Conservation (phyloP, 1,140 invertebrate species). For the Zaprionus vittiger region DNA sequence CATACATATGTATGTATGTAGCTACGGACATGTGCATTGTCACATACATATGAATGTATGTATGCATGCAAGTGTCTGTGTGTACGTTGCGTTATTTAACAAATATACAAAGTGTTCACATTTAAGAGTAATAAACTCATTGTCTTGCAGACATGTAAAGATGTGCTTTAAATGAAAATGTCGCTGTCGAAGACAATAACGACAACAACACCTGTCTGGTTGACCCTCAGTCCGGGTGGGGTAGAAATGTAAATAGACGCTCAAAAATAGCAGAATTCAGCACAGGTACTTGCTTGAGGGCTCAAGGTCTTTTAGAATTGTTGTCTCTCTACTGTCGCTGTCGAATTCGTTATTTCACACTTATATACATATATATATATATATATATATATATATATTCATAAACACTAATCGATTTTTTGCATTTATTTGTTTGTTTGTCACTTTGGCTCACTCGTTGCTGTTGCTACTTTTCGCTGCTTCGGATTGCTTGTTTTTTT, state of each 20-base stretch:
- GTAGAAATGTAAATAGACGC: conserved; percentile 65
- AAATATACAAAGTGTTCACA: conserved; percentile 36
- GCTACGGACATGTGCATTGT: conserved; percentile 17
- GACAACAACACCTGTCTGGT: conserved; percentile 71
- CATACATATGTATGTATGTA: conserved; percentile 32
- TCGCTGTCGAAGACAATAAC: conserved; percentile 11
- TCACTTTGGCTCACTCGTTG: conserved; percentile 55
- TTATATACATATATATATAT: conserved; percentile 11
- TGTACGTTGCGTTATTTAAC: conserved; percentile 44
- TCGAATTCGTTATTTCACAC: conserved; percentile 20
- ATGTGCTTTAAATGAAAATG: conserved; percentile 23
- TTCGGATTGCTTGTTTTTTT: conserved; percentile 40
- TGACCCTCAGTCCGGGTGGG: conserved; percentile 61
- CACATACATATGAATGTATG: conserved; percentile 8
- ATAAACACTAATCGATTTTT: conserved; percentile 68
- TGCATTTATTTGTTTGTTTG: conserved; percentile 50
- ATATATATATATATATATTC: conserved; percentile 18
- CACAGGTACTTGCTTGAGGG: conserved; percentile 25
- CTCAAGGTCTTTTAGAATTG: conserved; percentile 57
- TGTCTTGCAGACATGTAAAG: conserved; percentile 15
- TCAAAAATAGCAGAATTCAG: conserved; percentile 37
- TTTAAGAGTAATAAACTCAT: conserved; percentile 18
- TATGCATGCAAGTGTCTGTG: neutral
- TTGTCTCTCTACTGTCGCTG: conserved; percentile 12
- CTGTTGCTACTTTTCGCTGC: conserved; percentile 47